Evolutionary conservation across 2,797 vertebrate species (phyloP).

Genomic region (Anisognathus igniventris): DNA sequence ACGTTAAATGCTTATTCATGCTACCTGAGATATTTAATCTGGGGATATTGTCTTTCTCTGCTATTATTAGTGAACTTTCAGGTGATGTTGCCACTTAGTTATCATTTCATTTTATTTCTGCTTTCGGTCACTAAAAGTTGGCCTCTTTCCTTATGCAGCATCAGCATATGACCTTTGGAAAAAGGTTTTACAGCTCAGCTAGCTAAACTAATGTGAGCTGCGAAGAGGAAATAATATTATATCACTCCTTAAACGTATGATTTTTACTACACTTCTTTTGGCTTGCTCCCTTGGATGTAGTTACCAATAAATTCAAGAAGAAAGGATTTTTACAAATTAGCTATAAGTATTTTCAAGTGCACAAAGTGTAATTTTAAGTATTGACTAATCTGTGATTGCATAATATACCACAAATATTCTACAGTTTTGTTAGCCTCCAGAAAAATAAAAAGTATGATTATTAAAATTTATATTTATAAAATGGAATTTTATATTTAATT

Average conservation of each 20-base stretch:
- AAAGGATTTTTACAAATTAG: not conserved
- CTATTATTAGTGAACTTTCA: constrained; percentile 13
- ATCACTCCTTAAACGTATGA: not conserved
- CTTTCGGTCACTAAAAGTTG: not conserved
- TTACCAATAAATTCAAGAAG: not conserved
- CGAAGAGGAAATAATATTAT: not conserved
- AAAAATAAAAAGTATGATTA: not conserved
- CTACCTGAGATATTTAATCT: constrained; percentile 13
- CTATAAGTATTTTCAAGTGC: not conserved
- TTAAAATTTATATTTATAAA: not conserved
- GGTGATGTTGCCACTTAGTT: not conserved
- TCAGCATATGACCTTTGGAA: constrained; percentile 45
- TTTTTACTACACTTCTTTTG: not conserved
- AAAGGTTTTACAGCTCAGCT: not conserved
- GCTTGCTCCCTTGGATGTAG: not conserved
- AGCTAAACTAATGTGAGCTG: not conserved
- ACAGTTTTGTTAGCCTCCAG: not conserved
- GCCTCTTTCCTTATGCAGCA: not conserved
- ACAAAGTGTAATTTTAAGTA: not conserved
- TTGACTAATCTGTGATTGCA: not conserved
- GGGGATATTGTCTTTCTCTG: not conserved
- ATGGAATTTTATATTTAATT: not conserved
- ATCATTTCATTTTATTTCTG: constrained; percentile 29
- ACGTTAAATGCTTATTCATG: constrained; percentile 38
- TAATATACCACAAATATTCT: not conserved